Percentiles rank a stretch among this genome's conserved stretches.
Evolutionary conservation across 2,888 invertebrate species (phyloP).

Genomic region (Junonia oenone): DNA sequence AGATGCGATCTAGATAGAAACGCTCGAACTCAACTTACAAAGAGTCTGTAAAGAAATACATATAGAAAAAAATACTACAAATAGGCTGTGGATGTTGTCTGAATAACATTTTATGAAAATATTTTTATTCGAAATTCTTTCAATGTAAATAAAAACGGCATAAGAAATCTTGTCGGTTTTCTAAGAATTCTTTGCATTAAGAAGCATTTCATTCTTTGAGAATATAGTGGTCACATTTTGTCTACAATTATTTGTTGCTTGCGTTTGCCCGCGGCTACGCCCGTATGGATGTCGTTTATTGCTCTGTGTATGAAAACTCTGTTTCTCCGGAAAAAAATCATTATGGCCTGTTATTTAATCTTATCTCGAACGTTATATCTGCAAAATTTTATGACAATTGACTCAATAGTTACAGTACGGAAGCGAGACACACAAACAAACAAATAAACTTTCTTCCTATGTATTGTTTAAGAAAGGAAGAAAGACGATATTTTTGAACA

Average conservation of each 20-base stretch:
- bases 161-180: not conserved
- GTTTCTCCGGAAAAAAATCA: too few relatives aligned
- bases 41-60: not conserved
- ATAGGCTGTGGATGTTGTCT: not conserved
- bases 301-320: too few relatives aligned
- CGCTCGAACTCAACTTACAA: not conserved
- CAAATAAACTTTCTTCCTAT: too few relatives aligned
- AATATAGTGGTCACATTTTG: not conserved
- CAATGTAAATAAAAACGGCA: slow-evolving; percentile 6
- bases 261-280: too few relatives aligned
- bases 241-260: not conserved
- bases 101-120: not conserved
- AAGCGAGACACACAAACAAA: too few relatives aligned
- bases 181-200: not conserved
- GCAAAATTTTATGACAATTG: too few relatives aligned
- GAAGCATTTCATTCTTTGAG: not conserved
- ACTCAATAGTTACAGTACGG: too few relatives aligned
- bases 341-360: too few relatives aligned
- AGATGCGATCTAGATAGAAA: not conserved
- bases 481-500: too few relatives aligned
- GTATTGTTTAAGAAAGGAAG: too few relatives aligned
- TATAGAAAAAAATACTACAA: not conserved
- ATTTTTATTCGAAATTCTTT: not conserved
- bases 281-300: too few relatives aligned
- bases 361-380: too few relatives aligned